A percentile compares a stretch with the other conserved stretches of the same genome.
Evolutionary conservation across 2,113 vertebrate genomes (phyloP).

Genomic region (Hemicordylus capensis): DNA sequence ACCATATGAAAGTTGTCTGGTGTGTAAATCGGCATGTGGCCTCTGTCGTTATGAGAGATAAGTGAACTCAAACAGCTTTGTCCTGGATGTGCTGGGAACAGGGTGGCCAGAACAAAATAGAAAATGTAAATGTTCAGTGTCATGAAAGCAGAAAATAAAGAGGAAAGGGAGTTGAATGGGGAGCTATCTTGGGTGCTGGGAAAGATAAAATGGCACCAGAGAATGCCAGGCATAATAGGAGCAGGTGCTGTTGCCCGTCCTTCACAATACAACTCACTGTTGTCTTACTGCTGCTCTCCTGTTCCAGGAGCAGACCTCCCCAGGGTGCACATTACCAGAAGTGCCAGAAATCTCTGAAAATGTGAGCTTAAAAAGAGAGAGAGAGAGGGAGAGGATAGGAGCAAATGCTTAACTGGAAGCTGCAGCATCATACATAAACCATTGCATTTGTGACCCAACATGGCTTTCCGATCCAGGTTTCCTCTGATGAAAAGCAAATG

Average conservation of each 20-base stretch:
- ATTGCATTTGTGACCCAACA: slow-evolving; percentile 23
- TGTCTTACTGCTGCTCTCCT: not conserved
- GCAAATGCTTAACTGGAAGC: slow-evolving; percentile 23
- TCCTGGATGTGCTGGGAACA: not conserved
- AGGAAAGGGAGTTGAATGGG: slow-evolving; percentile 9
- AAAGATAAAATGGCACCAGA: not conserved
- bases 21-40: not conserved
- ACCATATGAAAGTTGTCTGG: not conserved
- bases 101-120: not conserved
- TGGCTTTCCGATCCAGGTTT: slow-evolving; percentile 49
- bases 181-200: not conserved
- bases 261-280: not conserved
- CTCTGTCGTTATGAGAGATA: slow-evolving; percentile 16
- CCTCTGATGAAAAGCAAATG: slow-evolving; percentile 28
- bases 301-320: not conserved
- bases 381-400: not conserved
- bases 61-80: slow-evolving; percentile 6
- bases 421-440: slow-evolving; percentile 27
- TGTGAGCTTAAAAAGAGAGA: not conserved
- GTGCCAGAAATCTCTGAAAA: slow-evolving; percentile 12
- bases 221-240: not conserved
- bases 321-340: not conserved
- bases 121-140: slow-evolving; percentile 16
- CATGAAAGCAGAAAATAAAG: not conserved
- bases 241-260: not conserved